Evolutionary conservation across 1,140 invertebrate species (phyloP).

Genomic region (Scaptomyza hsui): DNA sequence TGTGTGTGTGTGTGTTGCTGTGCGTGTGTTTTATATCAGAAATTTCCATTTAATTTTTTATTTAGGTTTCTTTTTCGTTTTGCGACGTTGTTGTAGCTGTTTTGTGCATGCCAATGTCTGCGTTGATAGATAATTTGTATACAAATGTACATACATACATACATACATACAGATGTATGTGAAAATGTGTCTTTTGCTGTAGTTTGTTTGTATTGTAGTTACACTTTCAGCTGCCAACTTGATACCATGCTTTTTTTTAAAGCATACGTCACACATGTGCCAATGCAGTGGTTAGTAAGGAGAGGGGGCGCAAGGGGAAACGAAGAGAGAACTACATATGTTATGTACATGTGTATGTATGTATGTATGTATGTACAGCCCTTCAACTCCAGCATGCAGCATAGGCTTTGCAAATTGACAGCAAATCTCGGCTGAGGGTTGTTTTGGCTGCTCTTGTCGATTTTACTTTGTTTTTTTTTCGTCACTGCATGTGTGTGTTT

Average conservation of each 20-base stretch:
- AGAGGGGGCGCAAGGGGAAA: not conserved
- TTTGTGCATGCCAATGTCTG: slow-evolving; percentile 13
- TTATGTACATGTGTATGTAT: not conserved
- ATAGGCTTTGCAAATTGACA: slow-evolving; percentile 66
- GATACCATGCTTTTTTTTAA: slow-evolving; percentile 39
- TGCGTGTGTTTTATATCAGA: slow-evolving; percentile 75
- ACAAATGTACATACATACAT: slow-evolving; percentile 11
- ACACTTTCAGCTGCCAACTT: slow-evolving; percentile 66
- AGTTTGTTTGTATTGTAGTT: slow-evolving; percentile 61
- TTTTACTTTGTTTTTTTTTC: slow-evolving; percentile 26
- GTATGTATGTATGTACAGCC: not conserved
- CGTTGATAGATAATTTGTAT: slow-evolving; percentile 24
- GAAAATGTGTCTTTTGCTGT: slow-evolving; percentile 37
- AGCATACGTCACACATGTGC: slow-evolving; percentile 63
- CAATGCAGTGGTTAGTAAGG: slow-evolving; percentile 3
- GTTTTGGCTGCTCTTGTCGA: slow-evolving; percentile 45
- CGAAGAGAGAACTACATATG: not conserved
- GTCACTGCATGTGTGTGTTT: slow-evolving; percentile 20
- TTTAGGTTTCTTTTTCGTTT: slow-evolving; percentile 74
- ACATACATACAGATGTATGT: slow-evolving; percentile 1
- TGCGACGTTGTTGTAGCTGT: slow-evolving; percentile 55
- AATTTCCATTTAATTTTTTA: slow-evolving; percentile 82
- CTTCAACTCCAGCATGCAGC: slow-evolving; percentile 19
- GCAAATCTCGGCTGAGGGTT: slow-evolving; percentile 55
- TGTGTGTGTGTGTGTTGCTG: slow-evolving; percentile 16